These are phyloP conservation scores for Labrus mixtus DNA, from an alignment of 2,113 vertebrate genomes.

Conservation along the genomic window DNA sequence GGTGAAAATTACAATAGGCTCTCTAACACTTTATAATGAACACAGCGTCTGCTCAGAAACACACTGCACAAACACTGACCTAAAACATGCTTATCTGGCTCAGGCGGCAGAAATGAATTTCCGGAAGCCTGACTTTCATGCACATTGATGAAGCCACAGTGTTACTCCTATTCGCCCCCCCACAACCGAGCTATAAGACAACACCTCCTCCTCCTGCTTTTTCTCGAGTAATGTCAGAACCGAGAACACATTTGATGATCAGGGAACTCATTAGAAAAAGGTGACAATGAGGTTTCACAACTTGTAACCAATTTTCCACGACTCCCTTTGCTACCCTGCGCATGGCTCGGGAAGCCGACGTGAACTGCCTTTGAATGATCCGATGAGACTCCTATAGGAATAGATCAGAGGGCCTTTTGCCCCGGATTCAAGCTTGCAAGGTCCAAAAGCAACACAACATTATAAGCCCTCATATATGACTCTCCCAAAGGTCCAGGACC, in stretches of 20 bases:
- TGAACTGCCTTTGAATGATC: conserved; percentile 68
- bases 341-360: conserved; percentile 60
- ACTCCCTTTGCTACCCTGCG: conserved; percentile 63
- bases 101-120: conserved; percentile 76
- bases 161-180: conserved; percentile 42
- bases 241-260: conserved; percentile 73
- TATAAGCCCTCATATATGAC: conserved; percentile 36
- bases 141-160: conserved; percentile 77
- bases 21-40: conserved; percentile 84
- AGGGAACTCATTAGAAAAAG: conserved; percentile 86
- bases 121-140: conserved; percentile 76
- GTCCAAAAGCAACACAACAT: conserved; percentile 36
- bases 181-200: conserved; percentile 42
- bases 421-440: conserved; percentile 41
- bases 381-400: conserved; percentile 24
- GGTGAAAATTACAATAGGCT: conserved; percentile 69
- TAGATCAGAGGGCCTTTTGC: conserved; percentile 40
- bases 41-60: conserved; percentile 48
- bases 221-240: conserved; percentile 66
- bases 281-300: conserved; percentile 87
- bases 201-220: conserved; percentile 41
- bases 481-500: conserved; percentile 37
- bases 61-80: conserved; percentile 62
- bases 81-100: conserved; percentile 78
- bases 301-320: conserved; percentile 73